Percentiles rank a stretch among this genome's conserved stretches.
These are phyloP conservation scores for Hippocampus guttulatus DNA, from an alignment of 2,113 vertebrate species.

Conservation along the genomic window DNA sequence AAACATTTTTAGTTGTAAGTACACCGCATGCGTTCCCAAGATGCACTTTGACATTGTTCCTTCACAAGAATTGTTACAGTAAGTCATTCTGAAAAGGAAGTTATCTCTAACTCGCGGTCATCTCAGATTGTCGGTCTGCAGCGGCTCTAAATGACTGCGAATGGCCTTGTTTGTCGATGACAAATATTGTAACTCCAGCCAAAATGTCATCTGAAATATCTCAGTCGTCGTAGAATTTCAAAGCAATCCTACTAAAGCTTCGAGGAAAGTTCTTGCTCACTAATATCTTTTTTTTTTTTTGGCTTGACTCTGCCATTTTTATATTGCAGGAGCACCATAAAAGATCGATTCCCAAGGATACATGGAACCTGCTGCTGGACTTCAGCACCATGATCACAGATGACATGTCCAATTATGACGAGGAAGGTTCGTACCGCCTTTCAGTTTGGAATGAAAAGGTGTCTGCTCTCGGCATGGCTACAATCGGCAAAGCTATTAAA, in stretches of 20 bases:
- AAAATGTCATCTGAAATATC: too few species aligned
- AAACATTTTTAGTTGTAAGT: constrained; percentile 92
- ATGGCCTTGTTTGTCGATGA: too few species aligned
- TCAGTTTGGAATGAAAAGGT: background rate
- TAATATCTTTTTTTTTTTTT: background rate
- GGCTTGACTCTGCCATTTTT: background rate
- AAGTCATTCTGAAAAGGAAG: background rate
- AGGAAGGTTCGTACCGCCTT: constrained; percentile 78
- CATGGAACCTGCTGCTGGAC: constrained; percentile 94
- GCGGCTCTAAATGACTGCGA: too few species aligned
- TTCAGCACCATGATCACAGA: constrained; percentile 95
- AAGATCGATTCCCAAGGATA: constrained; percentile 92
- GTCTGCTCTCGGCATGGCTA: background rate
- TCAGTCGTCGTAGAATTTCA: background rate
- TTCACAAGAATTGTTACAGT: background rate
- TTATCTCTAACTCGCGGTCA: too few species aligned
- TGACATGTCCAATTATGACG: constrained; percentile 95
- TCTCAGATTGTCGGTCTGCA: too few species aligned
- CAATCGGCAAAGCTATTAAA: too few species aligned
- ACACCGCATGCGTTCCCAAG: background rate
- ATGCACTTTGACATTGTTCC: background rate
- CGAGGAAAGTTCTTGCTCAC: background rate
- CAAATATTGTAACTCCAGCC: too few species aligned
- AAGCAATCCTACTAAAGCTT: background rate
- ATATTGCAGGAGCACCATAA: constrained; percentile 85